Percentiles rank a stretch among this genome's conserved stretches.
Evolutionary conservation across 2,797 vertebrate species (phyloP).

Genomic region (Lutra lutra): DNA sequence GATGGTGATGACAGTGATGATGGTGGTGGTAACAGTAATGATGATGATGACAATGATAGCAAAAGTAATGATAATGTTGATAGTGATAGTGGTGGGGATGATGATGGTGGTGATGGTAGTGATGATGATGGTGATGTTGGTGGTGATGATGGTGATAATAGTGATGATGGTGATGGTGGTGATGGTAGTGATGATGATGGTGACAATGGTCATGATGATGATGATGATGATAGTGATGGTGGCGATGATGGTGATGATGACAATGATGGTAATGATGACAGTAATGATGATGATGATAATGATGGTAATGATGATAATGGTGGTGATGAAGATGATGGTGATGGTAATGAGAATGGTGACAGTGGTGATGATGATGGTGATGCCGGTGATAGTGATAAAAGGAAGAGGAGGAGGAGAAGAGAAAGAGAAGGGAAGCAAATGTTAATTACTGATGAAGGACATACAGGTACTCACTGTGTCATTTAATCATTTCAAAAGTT

Average conservation of each 20-base stretch:
- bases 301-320: accelerated
- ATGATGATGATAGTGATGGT: too few species aligned
- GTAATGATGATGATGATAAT: accelerated
- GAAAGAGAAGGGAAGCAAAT: not conserved
- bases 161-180: too few species aligned
- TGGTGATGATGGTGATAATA: too few species aligned
- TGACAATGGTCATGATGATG: accelerated
- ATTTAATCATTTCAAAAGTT: not conserved
- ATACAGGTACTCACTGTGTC: not conserved
- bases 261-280: accelerated
- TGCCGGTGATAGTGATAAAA: accelerated
- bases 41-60: too few species aligned
- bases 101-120: too few species aligned
- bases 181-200: too few species aligned
- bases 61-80: too few species aligned
- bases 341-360: accelerated
- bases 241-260: not conserved
- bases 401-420: not conserved
- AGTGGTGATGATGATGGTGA: not conserved
- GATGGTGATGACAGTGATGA: not conserved
- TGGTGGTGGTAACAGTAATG: not conserved
- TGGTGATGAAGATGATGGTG: accelerated
- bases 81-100: too few species aligned
- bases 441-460: not conserved
- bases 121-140: too few species aligned